Evolutionary conservation across 2,888 invertebrate species (phyloP), one percentile per base, ranked within the genome.

Genomic region (Epirrhoe alternata): DNA sequence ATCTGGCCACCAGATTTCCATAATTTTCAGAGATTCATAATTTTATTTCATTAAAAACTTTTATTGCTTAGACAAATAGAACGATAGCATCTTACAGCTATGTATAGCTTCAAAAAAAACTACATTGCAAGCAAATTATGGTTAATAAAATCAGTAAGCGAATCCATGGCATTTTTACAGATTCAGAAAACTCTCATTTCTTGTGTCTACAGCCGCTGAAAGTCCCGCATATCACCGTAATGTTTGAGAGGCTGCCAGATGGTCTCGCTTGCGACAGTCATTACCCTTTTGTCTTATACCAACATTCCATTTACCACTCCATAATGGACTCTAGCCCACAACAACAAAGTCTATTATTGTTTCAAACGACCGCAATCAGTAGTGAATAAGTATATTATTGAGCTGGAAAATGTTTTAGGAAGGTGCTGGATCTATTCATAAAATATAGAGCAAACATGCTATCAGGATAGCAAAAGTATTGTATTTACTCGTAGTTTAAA

Each of bases 191-290:
- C 69, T 69, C 69, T 53, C 71, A 74, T 73, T 73, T 74, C 67
- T 69, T 71, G 77, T 77, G 77, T 76, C 79, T 78, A 71, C 83
- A 67, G 82, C 80, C 74, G 76, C 77, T 71, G 75, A 73, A 77
- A 75, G 68, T 55, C 73, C 79, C 77, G 77, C 84, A 83, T 82
- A 82, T 81, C 82, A 77, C 81, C 82, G 78, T 90, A 88, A 90
- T 88, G 88, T 87, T 86, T 86, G 81, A 78, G 79, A 85, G 82
- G 85, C 86, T 86, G 86, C 82, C 90, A 90, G 90, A 90, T 89
- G 89, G 84, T 88, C 85, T 82, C 85, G 75, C 82, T 83, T 82
- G 85, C 82, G 72, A 82, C 78, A 82, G 77, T 84, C 88, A 88
- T 90, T 90, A 88, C 85, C 86, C 86, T 86, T 88, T 86, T 86